These are phyloP conservation scores for Pachyramphus minor DNA, from an alignment of 2,113 vertebrate species.

Conservation along the genomic window DNA sequence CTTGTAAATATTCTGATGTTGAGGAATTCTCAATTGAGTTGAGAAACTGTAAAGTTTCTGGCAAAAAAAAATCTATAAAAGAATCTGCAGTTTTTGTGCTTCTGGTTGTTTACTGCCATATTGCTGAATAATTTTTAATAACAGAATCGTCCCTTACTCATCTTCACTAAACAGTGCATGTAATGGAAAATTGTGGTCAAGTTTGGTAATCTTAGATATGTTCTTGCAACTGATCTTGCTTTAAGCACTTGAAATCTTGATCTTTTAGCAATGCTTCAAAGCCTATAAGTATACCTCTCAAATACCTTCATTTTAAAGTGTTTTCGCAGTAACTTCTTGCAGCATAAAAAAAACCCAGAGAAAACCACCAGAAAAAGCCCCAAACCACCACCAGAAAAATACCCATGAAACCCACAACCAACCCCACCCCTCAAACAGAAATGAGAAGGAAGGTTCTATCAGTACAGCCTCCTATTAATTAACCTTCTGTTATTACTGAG, in stretches of 20 bases:
- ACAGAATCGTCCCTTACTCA: background rate
- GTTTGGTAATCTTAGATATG: background rate
- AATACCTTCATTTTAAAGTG: background rate
- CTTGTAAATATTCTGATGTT: background rate
- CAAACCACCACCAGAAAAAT: background rate
- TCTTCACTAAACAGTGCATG: background rate
- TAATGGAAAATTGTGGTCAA: background rate
- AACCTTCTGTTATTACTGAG: background rate
- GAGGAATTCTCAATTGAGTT: background rate
- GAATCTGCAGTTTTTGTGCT: background rate
- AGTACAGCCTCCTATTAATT: background rate
- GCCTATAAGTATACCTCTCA: background rate
- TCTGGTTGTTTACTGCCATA: background rate
- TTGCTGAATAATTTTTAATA: background rate
- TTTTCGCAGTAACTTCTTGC: background rate
- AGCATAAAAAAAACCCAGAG: background rate
- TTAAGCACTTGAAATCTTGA: background rate
- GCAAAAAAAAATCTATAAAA: background rate
- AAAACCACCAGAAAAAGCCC: background rate
- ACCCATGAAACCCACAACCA: background rate
- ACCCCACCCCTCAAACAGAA: background rate
- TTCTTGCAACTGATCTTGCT: background rate
- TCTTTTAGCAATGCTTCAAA: background rate
- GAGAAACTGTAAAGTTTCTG: background rate
- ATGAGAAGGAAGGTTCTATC: background rate